These are phyloP conservation scores for Pandemis cinnamomeana DNA, from an alignment of 2,888 invertebrate species.

Conservation along the genomic window DNA sequence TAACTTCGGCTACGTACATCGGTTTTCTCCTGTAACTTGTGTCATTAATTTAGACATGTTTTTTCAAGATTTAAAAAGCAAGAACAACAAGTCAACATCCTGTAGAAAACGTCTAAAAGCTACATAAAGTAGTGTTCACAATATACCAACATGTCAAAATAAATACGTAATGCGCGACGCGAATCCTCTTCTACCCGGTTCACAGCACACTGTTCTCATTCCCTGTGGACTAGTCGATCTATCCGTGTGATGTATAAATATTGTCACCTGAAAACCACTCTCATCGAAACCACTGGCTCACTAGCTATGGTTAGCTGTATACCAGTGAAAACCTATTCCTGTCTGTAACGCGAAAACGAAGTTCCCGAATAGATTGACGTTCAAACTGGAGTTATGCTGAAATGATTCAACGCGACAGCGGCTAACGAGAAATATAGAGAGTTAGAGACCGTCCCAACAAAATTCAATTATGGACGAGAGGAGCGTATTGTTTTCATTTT, in stretches of 20 bases:
- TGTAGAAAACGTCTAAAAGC: no score
- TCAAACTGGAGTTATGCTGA: conserved; percentile 50
- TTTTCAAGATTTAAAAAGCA: no score
- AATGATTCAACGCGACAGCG: conserved; percentile 58
- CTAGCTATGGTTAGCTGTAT: not conserved
- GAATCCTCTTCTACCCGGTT: conserved; percentile 2
- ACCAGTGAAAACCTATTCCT: conserved; percentile 48
- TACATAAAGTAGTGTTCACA: not conserved
- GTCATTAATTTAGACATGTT: no score
- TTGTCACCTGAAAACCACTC: conserved; percentile 9
- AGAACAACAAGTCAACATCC: no score
- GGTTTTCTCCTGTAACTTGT: no score
- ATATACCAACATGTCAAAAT: conserved; percentile 7
- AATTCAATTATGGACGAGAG: conserved; percentile 57
- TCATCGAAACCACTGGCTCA: not conserved
- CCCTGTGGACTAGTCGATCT: conserved; percentile 4
- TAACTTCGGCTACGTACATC: no score
- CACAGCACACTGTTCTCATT: conserved; percentile 9
- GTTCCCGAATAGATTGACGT: conserved; percentile 58
- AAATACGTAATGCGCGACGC: conserved; percentile 2
- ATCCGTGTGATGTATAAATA: conserved; percentile 14
- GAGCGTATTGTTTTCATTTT: conserved; percentile 54
- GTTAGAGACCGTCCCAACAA: conserved; percentile 45
- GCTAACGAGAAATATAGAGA: conserved; percentile 56
- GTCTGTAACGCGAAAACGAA: conserved; percentile 58